Evolutionary conservation across 2,888 invertebrate species (phyloP), one percentile per base, ranked within the genome.

Genomic region (Dinocampus coccinellae): DNA sequence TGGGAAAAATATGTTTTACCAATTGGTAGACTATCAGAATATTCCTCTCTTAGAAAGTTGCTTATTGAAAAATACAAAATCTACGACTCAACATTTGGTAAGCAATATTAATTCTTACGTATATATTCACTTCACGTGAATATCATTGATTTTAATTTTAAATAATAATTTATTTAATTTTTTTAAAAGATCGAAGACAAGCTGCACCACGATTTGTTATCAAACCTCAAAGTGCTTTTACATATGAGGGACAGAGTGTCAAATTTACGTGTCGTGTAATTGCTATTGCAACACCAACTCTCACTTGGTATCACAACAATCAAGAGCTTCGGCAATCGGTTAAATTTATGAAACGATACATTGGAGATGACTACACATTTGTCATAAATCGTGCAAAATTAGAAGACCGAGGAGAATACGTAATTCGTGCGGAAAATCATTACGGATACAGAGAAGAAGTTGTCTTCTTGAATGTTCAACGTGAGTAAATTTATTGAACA

Each of bases 311-410:
- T 78, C 94, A 95, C 84, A 97, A 97, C 88, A 96, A 96, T 88
- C 92, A 93, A 83, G 98, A 98, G 86, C 89, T 99, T 68, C 91
- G 96, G 69, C 99, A 99, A 89, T 97, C 97, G 79, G 98, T 98
- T 77, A 99, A 99, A 89, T 98, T 96, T 89, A 99, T 99, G 99
- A 99, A 99, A 90, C 93, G 98, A 83, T 99, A 99, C 87, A 92
- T 93, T 55, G 97, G 95, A 68, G 97, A 98, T 81, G 97, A 99
- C 85, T 99, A 97, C 88, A 97, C 97, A 88, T 97, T 99, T 88
- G 94, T 98, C 77, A 98, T 99, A 80, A 99, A 98, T 89, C 93
- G 99, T 80, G 95, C 95, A 47, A 97, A 96, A 88, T 88, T 97
- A 76, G 96, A 97, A 76, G 99, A 99, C 89, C 93, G 97, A 83